Base-by-base conservation (phyloP, 2,797 vertebrate genomes). In the Crocodylus rhombifer region DNA sequence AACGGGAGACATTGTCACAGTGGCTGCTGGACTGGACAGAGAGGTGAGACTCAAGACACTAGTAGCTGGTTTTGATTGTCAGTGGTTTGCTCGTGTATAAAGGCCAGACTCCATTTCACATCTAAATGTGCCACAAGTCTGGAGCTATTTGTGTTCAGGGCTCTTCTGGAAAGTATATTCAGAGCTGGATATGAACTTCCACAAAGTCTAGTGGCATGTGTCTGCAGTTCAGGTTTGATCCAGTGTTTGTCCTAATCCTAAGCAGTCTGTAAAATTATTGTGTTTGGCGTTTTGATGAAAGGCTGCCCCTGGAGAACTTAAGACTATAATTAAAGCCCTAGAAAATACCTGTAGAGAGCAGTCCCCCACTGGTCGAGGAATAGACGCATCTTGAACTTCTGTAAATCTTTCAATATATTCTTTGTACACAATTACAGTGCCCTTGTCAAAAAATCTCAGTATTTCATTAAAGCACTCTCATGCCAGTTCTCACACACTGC, bases 21-120 rank as follows among this genome's bases (percentile, higher is more conserved):
- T 99, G 95, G 99, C 99, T 0, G 98, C 99, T 0, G 99, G 99
- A 36, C 98, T 99, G 4, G 99, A 99, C 96, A 98, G 99, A 87
- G 99, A 99, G 99, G 99, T 99, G 91, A 97, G 98, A 94, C 13
- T 5, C 25, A 28, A 62, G 20, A 55, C 23, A 0, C 0, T 13
- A 25, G 1, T 4, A 1, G 42, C 26, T 0, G 7, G 0, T 33
- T 63, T 17, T n/a, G 71, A 0, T 0, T 2, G 26, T 13, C 2
- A 60, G 65, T 77, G 71, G 33, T 56, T 1, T 71, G 26, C 60
- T 64, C 33, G 14, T 12, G 42, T 14, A 60, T 25, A 42, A 89
- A 87, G 28, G 12, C n/a, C 61, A 16, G 88, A 42, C 3, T 2
- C 4, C 25, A 13, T 36, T 77, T 67, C 18, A 3, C 63, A 75